A percentile compares a stretch with the other conserved stretches of the same genome.
Conservation (phyloP, 2,113 vertebrate species). For the Tupaia chinensis region DNA sequence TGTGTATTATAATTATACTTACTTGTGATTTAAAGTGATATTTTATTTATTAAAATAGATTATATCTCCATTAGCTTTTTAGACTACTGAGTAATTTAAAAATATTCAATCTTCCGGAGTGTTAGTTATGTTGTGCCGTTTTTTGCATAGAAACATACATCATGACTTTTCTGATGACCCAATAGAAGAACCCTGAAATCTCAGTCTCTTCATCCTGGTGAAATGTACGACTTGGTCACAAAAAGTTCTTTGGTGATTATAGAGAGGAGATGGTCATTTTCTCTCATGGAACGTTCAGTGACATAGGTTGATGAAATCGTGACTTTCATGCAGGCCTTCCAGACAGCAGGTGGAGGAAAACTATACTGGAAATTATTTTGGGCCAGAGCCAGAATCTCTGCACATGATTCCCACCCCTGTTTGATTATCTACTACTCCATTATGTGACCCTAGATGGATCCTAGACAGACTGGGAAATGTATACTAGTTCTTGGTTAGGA, state of each 20-base stretch:
- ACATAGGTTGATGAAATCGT: background rate
- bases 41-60: background rate
- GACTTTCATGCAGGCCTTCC: background rate
- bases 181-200: background rate
- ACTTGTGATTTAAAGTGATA: background rate
- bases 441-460: background rate
- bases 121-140: background rate
- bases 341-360: background rate
- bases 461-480: background rate
- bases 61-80: background rate
- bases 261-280: background rate
- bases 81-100: background rate
- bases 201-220: background rate
- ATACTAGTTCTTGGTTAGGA: background rate
- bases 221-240: background rate
- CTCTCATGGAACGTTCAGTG: background rate
- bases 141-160: too few relatives aligned
- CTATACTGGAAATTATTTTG: too few relatives aligned
- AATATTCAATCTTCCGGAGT: background rate
- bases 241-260: background rate
- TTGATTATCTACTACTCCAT: background rate
- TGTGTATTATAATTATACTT: background rate
- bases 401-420: fast-evolving
- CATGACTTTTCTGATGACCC: too few relatives aligned
- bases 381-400: background rate